Percentiles rank a stretch among this genome's conserved stretches.
Evolutionary conservation across 1,140 invertebrate species (phyloP).

Genomic region (Mactra quadrangularis): DNA sequence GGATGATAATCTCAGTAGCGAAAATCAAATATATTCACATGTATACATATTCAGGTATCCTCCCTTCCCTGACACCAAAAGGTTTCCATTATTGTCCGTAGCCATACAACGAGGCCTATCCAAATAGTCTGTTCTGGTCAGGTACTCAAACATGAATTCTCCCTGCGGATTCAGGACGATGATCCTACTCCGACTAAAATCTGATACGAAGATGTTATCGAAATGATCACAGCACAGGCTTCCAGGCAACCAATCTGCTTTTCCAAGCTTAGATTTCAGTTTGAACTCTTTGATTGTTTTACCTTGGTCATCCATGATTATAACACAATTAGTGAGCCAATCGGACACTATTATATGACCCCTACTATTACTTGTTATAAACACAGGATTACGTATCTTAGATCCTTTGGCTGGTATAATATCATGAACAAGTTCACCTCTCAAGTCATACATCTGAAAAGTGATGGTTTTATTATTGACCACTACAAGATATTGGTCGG

Average conservation of each 20-base stretch:
- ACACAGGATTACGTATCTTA: slow-evolving; percentile 55
- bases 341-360: slow-evolving; percentile 58
- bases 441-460: slow-evolving; percentile 50
- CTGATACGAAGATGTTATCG: slow-evolving; percentile 56
- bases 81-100: slow-evolving; percentile 38
- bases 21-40: slow-evolving; percentile 52
- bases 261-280: slow-evolving; percentile 42
- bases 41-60: slow-evolving; percentile 56
- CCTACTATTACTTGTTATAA: slow-evolving; percentile 51
- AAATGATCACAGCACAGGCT: slow-evolving; percentile 59
- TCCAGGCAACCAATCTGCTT: slow-evolving; percentile 49
- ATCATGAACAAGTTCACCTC: slow-evolving; percentile 46
- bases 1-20: no score
- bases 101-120: slow-evolving; percentile 57
- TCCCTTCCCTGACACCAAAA: slow-evolving; percentile 51
- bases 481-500: slow-evolving; percentile 46
- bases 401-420: slow-evolving; percentile 46
- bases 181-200: slow-evolving; percentile 57
- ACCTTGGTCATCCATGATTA: slow-evolving; percentile 53
- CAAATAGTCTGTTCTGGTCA: slow-evolving; percentile 42
- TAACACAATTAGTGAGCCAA: slow-evolving; percentile 53
- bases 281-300: slow-evolving; percentile 54
- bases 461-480: slow-evolving; percentile 54
- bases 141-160: slow-evolving; percentile 56
- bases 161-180: slow-evolving; percentile 54